These are phyloP conservation scores for Myocastor coypus DNA, from an alignment of 2,113 vertebrate genomes.

Conservation along the genomic window DNA sequence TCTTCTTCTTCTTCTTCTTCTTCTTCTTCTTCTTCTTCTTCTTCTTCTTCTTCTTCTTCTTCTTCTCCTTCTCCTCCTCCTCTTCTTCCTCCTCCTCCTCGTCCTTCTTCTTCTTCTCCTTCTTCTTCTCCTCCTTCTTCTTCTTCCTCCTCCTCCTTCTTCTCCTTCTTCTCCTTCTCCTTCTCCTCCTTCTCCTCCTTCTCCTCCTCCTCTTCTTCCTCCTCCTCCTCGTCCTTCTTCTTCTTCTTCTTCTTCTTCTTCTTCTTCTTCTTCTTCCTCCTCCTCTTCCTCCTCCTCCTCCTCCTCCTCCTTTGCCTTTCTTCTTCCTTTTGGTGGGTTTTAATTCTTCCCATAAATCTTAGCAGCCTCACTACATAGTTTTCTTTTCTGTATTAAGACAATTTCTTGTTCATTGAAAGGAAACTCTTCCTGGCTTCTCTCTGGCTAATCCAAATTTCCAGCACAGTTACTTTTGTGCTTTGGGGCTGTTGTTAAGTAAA, in stretches of 20 bases:
- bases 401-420: not conserved
- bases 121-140: too few species aligned
- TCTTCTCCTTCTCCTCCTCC: too few species aligned
- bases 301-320: too few species aligned
- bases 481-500: not conserved
- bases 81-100: too few species aligned
- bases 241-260: not conserved
- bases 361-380: not conserved
- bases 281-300: too few species aligned
- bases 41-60: not conserved
- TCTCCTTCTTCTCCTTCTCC: too few species aligned
- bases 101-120: too few species aligned
- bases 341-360: not conserved
- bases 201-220: not conserved
- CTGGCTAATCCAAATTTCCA: not conserved
- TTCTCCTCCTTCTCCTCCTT: not conserved
- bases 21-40: not conserved
- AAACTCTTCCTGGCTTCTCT: not conserved
- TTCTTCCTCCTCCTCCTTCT: too few species aligned
- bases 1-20: not conserved
- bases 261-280: too few species aligned
- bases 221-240: not conserved
- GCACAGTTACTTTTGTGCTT: not conserved
- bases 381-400: not conserved
- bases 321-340: too few species aligned